Evolutionary conservation across 2,888 invertebrate genomes (phyloP), one percentile per base, ranked within the genome.

Genomic region (Heliconius cydno): DNA sequence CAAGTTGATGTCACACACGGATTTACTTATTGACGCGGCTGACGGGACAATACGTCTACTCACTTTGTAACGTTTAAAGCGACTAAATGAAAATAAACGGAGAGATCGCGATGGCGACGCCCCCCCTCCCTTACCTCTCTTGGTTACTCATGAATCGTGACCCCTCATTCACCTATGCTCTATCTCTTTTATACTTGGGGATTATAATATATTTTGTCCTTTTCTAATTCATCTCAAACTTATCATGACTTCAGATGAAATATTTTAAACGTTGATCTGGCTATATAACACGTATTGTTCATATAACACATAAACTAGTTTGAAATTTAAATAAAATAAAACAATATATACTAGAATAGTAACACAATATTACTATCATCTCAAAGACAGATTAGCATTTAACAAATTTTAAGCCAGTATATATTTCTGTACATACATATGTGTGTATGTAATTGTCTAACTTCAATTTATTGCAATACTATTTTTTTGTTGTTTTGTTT

Each of bases 21-120:
- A 84, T 85, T 85, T 85, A 85, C 84, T 87, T 87, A 87, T 87
- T 88, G 90, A 89, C 82, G 79, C 75, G 87, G 86, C 85, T 82
- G 85, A 81, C 81, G 84, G 83, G 85, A 82, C 86, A 81, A 84
- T 83, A 84, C 84, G 84, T 83, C 84, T 88, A 85, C 82, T 85
- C 84, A 74, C 25, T 79, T 84, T 80, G 83, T 83, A 85, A 83
- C 83, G 89, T 86, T 85, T 88, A 91, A 91, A 86, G 88, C 91
- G 90, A 94, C 93, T 93, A 88, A 91, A 88, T 86, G 86, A 88
- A 91, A 90, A 89, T 88, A 88, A 87, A 87, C 86, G 86, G 82
- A 83, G 83, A 88, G 89, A 93, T 91, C 92, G 92, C 91, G 92
- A 90, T 90, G 92, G 93, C 92, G 90, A 89, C 90, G 92, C 87